These are phyloP conservation scores for Dendrolimus punctatus DNA, from an alignment of 1,140 invertebrate species.

Conservation along the genomic window DNA sequence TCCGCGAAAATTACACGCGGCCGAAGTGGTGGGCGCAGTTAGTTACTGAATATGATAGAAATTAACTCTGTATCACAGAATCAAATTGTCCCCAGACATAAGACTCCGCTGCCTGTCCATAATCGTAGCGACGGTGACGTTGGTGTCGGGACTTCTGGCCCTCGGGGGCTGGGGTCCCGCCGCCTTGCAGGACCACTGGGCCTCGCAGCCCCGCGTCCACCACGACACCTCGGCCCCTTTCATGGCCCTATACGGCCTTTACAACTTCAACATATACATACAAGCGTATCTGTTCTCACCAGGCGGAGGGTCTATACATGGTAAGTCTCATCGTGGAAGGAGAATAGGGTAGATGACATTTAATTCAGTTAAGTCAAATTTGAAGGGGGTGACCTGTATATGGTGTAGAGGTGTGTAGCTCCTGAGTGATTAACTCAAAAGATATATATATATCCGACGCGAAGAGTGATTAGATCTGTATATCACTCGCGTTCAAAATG, in stretches of 20 bases:
- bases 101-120: slow-evolving; percentile 92
- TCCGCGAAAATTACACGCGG: no score
- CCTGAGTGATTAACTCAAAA: no score
- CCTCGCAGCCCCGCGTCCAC: slow-evolving; percentile 87
- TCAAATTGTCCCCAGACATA: slow-evolving; percentile 80
- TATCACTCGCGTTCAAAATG: no score
- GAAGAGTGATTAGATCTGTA: no score
- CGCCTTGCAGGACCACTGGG: slow-evolving; percentile 94
- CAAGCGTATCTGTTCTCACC: slow-evolving; percentile 97
- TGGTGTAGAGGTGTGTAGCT: no score
- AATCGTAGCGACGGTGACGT: slow-evolving; percentile 87
- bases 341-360: neutral
- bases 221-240: slow-evolving; percentile 94
- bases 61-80: neutral
- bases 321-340: slow-evolving; percentile 68
- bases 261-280: slow-evolving; percentile 95
- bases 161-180: slow-evolving; percentile 89
- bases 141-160: slow-evolving; percentile 85
- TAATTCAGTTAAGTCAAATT: no score
- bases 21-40: no score
- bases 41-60: no score
- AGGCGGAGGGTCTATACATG: slow-evolving; percentile 83
- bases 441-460: no score
- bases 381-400: no score
- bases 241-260: slow-evolving; percentile 94